phyloP scores from a whole-genome alignment of 2,888 invertebrate genomes.

The Seira sanloemensis region DNA sequence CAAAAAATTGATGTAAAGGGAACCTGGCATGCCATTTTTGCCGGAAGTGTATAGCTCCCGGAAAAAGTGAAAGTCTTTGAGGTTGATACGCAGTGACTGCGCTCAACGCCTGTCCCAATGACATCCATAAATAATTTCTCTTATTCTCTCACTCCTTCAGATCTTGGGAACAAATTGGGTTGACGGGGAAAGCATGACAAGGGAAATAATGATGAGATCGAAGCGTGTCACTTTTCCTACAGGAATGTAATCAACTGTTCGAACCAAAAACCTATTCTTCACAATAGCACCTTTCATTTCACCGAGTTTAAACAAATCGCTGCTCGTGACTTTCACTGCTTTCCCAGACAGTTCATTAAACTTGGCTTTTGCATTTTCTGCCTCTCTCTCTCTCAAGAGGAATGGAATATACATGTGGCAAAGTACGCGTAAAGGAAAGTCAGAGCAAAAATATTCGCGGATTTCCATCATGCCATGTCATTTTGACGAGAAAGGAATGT shows the following conservation, averaged over 20 bases:
- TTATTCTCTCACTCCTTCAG: neutral
- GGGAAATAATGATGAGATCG: conserved; percentile 19
- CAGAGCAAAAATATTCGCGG: neutral
- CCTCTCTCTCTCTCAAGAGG: neutral
- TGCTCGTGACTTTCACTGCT: neutral
- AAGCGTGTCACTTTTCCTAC: conserved; percentile 45
- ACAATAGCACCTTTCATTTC: neutral
- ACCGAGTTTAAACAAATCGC: neutral
- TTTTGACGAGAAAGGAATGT: neutral
- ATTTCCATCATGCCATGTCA: neutral
- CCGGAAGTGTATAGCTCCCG: neutral
- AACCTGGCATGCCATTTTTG: neutral
- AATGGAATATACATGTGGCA: neutral
- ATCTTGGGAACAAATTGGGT: neutral
- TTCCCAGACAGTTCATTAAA: neutral
- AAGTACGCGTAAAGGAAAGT: neutral
- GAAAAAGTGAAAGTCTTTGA: neutral
- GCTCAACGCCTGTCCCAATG: too few relatives aligned
- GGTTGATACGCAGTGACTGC: too few relatives aligned
- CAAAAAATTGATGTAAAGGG: neutral
- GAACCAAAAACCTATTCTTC: conserved; percentile 52
- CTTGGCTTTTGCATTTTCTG: too few relatives aligned
- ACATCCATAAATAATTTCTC: neutral
- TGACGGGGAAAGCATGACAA: neutral
- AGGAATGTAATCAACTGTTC: conserved; percentile 59